These are phyloP conservation scores for Bacillus rossius DNA, from an alignment of 1,140 invertebrate species.

Conservation along the genomic window DNA sequence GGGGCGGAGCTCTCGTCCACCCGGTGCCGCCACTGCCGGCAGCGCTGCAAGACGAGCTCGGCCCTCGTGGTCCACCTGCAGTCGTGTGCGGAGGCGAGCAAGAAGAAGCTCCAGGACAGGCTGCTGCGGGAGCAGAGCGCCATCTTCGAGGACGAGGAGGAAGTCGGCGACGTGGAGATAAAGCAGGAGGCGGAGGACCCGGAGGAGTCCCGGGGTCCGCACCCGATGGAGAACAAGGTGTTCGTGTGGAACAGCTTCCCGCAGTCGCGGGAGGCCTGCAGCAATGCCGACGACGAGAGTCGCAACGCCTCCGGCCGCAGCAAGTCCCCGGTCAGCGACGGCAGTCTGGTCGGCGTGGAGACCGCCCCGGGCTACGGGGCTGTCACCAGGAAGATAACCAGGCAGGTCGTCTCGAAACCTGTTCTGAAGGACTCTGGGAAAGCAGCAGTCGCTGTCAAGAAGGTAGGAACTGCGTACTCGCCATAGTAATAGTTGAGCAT, in stretches of 20 bases:
- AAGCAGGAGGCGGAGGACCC: slow-evolving; percentile 27
- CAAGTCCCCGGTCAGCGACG: slow-evolving; percentile 24
- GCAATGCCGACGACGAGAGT: slow-evolving; percentile 9
- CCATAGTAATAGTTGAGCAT: too few relatives aligned
- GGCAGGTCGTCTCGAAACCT: too few relatives aligned
- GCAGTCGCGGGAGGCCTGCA: slow-evolving; percentile 27
- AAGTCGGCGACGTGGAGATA: slow-evolving; percentile 26
- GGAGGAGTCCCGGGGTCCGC: slow-evolving; percentile 39
- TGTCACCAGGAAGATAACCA: slow-evolving; percentile 34
- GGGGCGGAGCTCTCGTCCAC: slow-evolving; percentile 49
- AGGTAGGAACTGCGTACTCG: slow-evolving; percentile 19
- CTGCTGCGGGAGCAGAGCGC: slow-evolving; percentile 33
- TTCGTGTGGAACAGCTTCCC: slow-evolving; percentile 65
- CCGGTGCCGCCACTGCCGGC: slow-evolving; percentile 78
- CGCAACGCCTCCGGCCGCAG: slow-evolving; percentile 11
- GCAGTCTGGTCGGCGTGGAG: slow-evolving; percentile 41
- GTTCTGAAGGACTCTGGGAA: not conserved
- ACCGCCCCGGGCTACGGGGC: slow-evolving; percentile 48
- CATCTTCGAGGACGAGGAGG: slow-evolving; percentile 26
- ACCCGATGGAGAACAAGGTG: slow-evolving; percentile 68
- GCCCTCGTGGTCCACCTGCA: slow-evolving; percentile 69
- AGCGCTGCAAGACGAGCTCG: slow-evolving; percentile 72
- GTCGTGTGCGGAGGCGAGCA: slow-evolving; percentile 51
- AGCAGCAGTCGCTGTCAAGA: slow-evolving; percentile 20
- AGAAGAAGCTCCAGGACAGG: slow-evolving; percentile 30